Evolutionary conservation across 2,888 invertebrate genomes (phyloP).

Genomic region (Ligdia adustata): DNA sequence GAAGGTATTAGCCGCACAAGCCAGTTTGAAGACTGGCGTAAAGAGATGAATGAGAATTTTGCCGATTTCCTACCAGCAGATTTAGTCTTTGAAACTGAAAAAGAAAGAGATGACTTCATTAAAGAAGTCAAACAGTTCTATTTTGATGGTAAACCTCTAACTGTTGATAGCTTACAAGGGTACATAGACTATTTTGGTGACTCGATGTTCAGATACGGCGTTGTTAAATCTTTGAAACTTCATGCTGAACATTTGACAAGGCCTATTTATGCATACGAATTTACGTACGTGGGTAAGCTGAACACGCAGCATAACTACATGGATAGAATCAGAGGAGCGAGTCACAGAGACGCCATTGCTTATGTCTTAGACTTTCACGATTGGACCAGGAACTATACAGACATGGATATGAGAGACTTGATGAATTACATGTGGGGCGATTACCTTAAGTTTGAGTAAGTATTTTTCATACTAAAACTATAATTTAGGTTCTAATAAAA

Average conservation of each 20-base stretch:
- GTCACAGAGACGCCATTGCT: constrained; percentile 72
- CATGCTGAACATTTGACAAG: constrained; percentile 50
- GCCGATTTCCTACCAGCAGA: constrained; percentile 68
- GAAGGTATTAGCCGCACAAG: constrained; percentile 70
- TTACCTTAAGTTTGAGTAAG: constrained; percentile 70
- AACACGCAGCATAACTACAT: constrained; percentile 63
- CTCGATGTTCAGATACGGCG: constrained; percentile 70
- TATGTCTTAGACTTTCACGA: constrained; percentile 69
- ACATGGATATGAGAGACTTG: constrained; percentile 65
- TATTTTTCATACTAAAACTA: constrained; percentile 21
- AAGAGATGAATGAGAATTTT: constrained; percentile 71
- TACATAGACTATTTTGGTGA: constrained; percentile 74
- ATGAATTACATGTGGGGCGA: constrained; percentile 74
- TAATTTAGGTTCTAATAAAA: too few relatives aligned
- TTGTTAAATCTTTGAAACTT: constrained; percentile 66
- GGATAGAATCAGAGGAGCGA: constrained; percentile 68
- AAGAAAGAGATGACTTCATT: constrained; percentile 48
- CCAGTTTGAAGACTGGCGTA: constrained; percentile 63
- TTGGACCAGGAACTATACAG: constrained; percentile 55
- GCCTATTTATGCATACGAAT: constrained; percentile 69
- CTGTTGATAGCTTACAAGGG: constrained; percentile 50
- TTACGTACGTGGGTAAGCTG: constrained; percentile 66
- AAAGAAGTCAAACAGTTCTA: constrained; percentile 57
- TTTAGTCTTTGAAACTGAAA: constrained; percentile 52
- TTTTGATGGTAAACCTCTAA: constrained; percentile 60